Percentiles rank a stretch among this genome's conserved stretches.
Conservation (phyloP, 2,113 vertebrate species). For the Nycticryphes semicollaris region DNA sequence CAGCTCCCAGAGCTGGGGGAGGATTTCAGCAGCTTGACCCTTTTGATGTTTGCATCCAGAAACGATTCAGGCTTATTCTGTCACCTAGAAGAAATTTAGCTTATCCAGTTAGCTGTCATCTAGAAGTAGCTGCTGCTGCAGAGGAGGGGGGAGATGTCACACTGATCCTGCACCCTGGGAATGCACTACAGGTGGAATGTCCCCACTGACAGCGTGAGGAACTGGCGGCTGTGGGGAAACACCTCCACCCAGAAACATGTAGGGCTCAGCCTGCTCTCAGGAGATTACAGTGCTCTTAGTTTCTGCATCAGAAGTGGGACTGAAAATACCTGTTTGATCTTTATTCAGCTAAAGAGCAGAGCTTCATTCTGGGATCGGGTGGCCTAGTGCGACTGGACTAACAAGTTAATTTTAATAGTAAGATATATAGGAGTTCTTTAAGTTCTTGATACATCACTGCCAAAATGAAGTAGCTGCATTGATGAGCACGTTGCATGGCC, state of each 20-base stretch:
- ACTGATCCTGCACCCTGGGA: not conserved
- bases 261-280: not conserved
- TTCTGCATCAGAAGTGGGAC: not conserved
- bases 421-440: not conserved
- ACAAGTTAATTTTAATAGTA: not conserved
- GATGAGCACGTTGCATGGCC: not conserved
- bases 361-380: not conserved
- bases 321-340: not conserved
- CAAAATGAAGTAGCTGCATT: not conserved
- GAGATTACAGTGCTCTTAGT: not conserved
- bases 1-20: not conserved
- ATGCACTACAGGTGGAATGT: not conserved
- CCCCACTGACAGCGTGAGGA: not conserved
- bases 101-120: not conserved
- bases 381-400: not conserved
- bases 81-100: not conserved
- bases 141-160: not conserved
- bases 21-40: not conserved
- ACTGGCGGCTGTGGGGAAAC: not conserved
- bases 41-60: not conserved
- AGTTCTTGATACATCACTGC: not conserved
- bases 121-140: not conserved
- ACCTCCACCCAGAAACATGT: rapidly evolving
- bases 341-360: not conserved
- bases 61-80: not conserved